Evolutionary conservation across 2,888 invertebrate species (phyloP).

Genomic region (Ellobium chinense): DNA sequence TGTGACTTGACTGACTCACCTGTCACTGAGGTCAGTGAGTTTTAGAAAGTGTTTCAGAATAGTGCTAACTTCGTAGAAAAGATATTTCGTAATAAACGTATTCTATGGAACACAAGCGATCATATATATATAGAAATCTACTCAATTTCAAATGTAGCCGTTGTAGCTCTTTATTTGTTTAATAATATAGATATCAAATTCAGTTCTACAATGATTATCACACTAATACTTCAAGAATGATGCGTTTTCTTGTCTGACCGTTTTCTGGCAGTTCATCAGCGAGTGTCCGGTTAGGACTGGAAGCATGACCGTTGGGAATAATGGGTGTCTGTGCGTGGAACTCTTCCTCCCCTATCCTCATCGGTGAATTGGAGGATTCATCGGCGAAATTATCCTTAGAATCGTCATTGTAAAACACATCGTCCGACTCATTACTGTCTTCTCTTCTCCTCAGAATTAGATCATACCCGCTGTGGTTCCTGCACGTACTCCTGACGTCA

Average conservation of each 20-base stretch:
- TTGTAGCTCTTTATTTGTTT: too few species aligned
- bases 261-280: neutral
- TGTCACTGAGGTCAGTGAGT: too few species aligned
- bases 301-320: neutral
- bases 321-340: neutral
- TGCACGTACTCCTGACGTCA: neutral
- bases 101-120: too few species aligned
- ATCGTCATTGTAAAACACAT: neutral
- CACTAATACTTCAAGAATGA: neutral
- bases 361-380: neutral
- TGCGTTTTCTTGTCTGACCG: neutral
- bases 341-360: neutral
- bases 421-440: neutral
- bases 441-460: neutral
- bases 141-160: too few species aligned
- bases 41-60: too few species aligned
- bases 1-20: too few species aligned
- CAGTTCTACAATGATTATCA: too few species aligned
- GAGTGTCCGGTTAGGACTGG: neutral
- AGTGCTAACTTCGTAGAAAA: too few species aligned
- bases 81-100: too few species aligned
- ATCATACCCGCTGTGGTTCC: neutral
- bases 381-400: neutral
- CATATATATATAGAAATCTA: too few species aligned
- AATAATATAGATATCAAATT: too few species aligned